Conservation (phyloP, 2,888 invertebrate species). For the Drosophila fulvimacula region DNA sequence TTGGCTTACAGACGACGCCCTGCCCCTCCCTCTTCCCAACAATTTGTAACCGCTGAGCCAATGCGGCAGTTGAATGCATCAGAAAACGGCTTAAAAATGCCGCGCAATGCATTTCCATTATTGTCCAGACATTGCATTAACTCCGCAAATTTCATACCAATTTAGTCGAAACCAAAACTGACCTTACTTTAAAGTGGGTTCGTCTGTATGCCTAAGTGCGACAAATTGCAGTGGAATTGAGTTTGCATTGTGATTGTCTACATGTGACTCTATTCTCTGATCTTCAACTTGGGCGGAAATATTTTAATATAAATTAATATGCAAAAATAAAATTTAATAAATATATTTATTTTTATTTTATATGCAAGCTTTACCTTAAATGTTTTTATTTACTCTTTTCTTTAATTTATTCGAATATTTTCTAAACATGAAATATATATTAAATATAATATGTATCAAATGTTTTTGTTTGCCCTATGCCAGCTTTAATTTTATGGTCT, state of each 20-base stretch:
- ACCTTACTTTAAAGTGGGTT: neutral
- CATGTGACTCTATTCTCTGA: neutral
- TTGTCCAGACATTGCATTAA: constrained; percentile 2
- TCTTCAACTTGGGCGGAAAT: no score
- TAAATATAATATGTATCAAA: no score
- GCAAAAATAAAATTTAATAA: no score
- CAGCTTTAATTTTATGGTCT: no score
- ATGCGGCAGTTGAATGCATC: constrained; percentile 47
- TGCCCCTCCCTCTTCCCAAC: neutral
- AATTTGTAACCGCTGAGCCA: constrained; percentile 6
- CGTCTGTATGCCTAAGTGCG: rapidly evolving
- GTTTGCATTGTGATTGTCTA: neutral
- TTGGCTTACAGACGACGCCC: constrained; percentile 40
- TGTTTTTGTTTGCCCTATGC: no score
- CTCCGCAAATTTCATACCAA: neutral
- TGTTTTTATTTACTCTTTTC: no score
- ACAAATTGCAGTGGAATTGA: neutral
- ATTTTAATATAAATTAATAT: no score
- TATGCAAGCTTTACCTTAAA: no score
- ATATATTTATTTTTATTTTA: no score
- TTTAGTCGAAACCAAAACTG: constrained; percentile 14
- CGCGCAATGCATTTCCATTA: constrained; percentile 40
- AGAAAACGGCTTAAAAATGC: constrained; percentile 52
- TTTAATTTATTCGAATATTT: no score
- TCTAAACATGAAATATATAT: no score